A percentile compares a stretch with the other conserved stretches of the same genome.
Evolutionary conservation across 1,140 invertebrate genomes (phyloP).

Genomic region (Drosophila virilis): DNA sequence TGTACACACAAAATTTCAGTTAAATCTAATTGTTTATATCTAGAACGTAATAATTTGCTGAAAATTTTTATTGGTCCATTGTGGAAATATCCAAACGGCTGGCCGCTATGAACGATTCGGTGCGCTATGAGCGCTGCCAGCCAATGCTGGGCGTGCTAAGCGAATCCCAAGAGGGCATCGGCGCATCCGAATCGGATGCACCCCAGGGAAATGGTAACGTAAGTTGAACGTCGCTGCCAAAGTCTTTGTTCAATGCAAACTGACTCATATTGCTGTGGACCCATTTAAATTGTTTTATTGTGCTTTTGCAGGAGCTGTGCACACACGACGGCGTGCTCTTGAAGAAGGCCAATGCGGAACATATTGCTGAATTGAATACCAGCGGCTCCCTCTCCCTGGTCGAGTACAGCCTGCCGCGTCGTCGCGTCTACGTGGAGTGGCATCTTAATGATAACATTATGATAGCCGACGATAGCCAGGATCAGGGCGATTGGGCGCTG

Average conservation of each 20-base stretch:
- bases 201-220: slow-evolving; percentile 65
- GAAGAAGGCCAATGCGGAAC: slow-evolving; percentile 85
- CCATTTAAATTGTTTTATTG: slow-evolving; percentile 13
- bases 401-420: slow-evolving; percentile 82
- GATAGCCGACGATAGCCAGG: slow-evolving; percentile 90
- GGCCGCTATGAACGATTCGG: slow-evolving; percentile 73
- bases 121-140: slow-evolving; percentile 71
- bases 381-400: slow-evolving; percentile 87
- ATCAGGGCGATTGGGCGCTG: slow-evolving; percentile 91
- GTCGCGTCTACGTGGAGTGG: slow-evolving; percentile 90
- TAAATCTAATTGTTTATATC: slow-evolving; percentile 59
- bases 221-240: slow-evolving; percentile 40
- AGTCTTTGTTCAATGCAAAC: slow-evolving; percentile 39
- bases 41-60: slow-evolving; percentile 68
- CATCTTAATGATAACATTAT: slow-evolving; percentile 90
- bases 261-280: slow-evolving; percentile 55
- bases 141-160: slow-evolving; percentile 61
- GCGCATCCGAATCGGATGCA: slow-evolving; percentile 34
- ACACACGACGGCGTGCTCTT: slow-evolving; percentile 88
- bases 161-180: slow-evolving; percentile 52
- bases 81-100: slow-evolving; percentile 14
- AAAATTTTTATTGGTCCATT: slow-evolving; percentile 21
- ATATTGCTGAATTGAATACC: slow-evolving; percentile 86
- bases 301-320: slow-evolving; percentile 85
- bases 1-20: slow-evolving; percentile 28